phyloP scores from a whole-genome alignment of 53 echinoderm and acorn worm species.

The Mesocentrotus franciscanus region DNA sequence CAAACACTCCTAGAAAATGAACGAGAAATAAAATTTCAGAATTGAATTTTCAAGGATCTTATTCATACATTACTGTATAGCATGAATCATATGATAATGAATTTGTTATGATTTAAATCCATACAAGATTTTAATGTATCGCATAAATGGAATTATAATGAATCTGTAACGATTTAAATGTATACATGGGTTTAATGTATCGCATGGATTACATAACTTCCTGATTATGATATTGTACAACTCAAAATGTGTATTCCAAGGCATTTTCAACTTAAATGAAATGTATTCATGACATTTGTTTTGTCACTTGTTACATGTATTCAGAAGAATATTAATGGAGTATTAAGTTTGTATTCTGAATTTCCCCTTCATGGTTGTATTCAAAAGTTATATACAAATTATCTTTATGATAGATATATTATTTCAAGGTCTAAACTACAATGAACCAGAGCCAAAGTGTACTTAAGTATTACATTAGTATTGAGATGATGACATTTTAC shows the following conservation, averaged over 20 bases:
- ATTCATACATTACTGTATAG: too few species aligned
- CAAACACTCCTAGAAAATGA: not conserved
- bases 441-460: not conserved
- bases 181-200: not conserved
- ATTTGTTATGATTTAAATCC: too few species aligned
- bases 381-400: not conserved
- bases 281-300: not conserved
- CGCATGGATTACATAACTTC: not conserved
- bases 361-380: not conserved
- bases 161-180: not conserved
- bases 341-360: not conserved
- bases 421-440: not conserved
- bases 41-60: too few species aligned
- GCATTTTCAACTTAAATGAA: not conserved
- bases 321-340: not conserved
- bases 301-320: not conserved
- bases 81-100: too few species aligned
- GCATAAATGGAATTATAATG: not conserved
- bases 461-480: not conserved
- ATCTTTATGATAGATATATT: not conserved
- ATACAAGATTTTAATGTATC: not conserved
- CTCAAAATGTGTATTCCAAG: constrained; percentile 3
- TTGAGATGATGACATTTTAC: not conserved
- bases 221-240: not conserved
- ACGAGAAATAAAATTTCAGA: not conserved